A percentile compares a stretch with the other conserved stretches of the same genome.
These are phyloP conservation scores for Spilogale gracilis DNA, from an alignment of 2,113 vertebrate species.

Conservation along the genomic window DNA sequence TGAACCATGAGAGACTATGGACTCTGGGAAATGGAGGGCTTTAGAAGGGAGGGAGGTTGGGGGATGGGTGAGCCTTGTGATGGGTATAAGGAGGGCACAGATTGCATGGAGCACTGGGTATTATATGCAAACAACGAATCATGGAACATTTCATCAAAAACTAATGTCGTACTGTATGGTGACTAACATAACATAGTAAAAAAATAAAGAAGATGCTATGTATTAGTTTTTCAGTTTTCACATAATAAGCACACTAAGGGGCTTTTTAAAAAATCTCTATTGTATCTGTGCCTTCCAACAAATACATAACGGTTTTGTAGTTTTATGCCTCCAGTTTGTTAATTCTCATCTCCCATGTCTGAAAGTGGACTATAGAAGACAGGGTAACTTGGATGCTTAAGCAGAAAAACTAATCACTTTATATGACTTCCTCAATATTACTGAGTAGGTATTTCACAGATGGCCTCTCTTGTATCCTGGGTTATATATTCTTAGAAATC, in stretches of 20 bases:
- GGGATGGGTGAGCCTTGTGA: too few relatives aligned
- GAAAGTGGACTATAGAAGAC: background rate
- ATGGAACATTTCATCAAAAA: too few relatives aligned
- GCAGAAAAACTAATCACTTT: background rate
- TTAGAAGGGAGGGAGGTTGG: too few relatives aligned
- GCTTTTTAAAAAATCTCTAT: background rate
- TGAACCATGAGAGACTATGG: too few relatives aligned
- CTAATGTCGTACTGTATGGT: too few relatives aligned
- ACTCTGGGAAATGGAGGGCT: too few relatives aligned
- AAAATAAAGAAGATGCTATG: background rate
- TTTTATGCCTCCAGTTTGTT: background rate
- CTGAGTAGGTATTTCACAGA: background rate
- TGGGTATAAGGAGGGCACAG: too few relatives aligned
- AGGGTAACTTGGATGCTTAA: background rate
- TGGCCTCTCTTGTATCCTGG: background rate
- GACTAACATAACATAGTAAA: too few relatives aligned
- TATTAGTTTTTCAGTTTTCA: slow-evolving; percentile 37
- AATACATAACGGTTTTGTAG: background rate
- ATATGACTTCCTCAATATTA: background rate
- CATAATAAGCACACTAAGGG: background rate
- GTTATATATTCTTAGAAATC: background rate
- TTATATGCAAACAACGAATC: too few relatives aligned
- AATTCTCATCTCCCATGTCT: background rate
- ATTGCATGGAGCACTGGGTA: too few relatives aligned
- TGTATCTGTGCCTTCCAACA: background rate